Base-by-base conservation (phyloP, 2,888 invertebrate species). In the Strigamia crassipes region DNA sequence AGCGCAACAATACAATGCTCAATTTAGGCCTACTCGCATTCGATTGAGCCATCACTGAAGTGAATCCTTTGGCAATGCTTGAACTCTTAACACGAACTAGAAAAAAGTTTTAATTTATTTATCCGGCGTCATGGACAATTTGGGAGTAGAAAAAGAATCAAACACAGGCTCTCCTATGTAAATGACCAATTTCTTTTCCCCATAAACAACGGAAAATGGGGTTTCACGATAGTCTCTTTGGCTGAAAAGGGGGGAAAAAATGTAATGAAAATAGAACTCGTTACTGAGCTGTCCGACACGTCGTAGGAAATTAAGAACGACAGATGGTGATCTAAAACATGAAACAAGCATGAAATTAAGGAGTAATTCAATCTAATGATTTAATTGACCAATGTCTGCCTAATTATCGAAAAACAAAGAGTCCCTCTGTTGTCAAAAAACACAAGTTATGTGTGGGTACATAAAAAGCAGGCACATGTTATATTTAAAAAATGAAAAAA, bases 301-400 rank as follows among this genome's bases (percentile, higher is more conserved):
- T 73, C 31, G 23, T 73, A 31, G 27, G 31, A 73, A 73, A 73
- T 73, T 73, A 73, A 73, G 73, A 73, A 31, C 73, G 73, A 73
- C 73, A 73, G 73, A 27, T 73, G 73, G 73, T 73, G 73, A 73
- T 73, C 73, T 73, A 73, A 73, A 73, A 73, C 73, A 73, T 73
- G 73, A 73, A 73, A 12, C 73, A 73, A 73, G 73, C 73, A 73
- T 73, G 73, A 73, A 73, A 73, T 73, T 73, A 73, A 73, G 31
- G 73, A 31, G 73, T 73, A 73, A 73, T 73, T 73, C 73, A 73
- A 73, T 73, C 73, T 73, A 73, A 73, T 73, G 73, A 73, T 73
- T 73, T 73, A 73, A 73, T 73, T 73, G 73, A 73, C 73, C 73
- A 73, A 73, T 73, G 73, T 31, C 73, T 73, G 23, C 73, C 73